Evolutionary conservation across 2,797 vertebrate species (phyloP).

Genomic region (Erpetoichthys calabaricus): DNA sequence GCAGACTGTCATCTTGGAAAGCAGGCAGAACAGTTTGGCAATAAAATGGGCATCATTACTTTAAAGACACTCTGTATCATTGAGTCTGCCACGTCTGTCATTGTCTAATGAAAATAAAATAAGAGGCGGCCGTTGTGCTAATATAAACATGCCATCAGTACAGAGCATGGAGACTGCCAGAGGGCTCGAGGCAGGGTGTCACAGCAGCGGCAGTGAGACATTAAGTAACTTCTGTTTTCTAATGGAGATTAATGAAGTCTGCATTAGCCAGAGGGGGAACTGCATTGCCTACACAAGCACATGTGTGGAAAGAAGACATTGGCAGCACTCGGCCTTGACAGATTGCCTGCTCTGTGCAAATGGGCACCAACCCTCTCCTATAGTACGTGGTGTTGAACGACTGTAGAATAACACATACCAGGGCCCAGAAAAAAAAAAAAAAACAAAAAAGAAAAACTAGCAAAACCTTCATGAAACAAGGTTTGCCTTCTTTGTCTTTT

Average conservation of each 20-base stretch:
- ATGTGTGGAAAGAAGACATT: conserved; percentile 12
- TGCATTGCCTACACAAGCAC: conserved; percentile 6
- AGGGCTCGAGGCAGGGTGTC: conserved; percentile 34
- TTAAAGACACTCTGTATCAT: conserved; percentile 18
- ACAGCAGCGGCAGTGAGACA: conserved; percentile 43
- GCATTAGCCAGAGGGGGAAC: conserved; percentile 17
- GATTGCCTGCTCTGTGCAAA: conserved; percentile 24
- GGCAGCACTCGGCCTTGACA: conserved; percentile 26
- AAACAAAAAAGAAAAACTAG: too few relatives aligned
- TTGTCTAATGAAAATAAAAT: conserved; percentile 39
- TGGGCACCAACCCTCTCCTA: not conserved
- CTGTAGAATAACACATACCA: too few relatives aligned
- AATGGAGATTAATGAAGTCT: conserved; percentile 62
- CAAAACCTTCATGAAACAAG: too few relatives aligned
- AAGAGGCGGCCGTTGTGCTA: conserved; percentile 18
- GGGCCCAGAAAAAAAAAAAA: too few relatives aligned
- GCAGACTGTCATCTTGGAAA: conserved; percentile 1
- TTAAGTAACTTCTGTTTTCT: conserved; percentile 63
- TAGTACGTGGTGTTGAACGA: too few relatives aligned
- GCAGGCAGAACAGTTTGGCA: conserved; percentile 2
- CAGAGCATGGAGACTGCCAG: conserved; percentile 20
- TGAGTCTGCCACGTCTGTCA: conserved; percentile 39
- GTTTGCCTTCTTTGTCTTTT: too few relatives aligned
- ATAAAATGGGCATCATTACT: conserved; percentile 32
- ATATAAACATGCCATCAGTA: conserved; percentile 19